Percentiles rank a stretch among this genome's conserved stretches.
These are phyloP conservation scores for Amitus sp. DNA, from an alignment of 2,888 invertebrate genomes.

Conservation along the genomic window DNA sequence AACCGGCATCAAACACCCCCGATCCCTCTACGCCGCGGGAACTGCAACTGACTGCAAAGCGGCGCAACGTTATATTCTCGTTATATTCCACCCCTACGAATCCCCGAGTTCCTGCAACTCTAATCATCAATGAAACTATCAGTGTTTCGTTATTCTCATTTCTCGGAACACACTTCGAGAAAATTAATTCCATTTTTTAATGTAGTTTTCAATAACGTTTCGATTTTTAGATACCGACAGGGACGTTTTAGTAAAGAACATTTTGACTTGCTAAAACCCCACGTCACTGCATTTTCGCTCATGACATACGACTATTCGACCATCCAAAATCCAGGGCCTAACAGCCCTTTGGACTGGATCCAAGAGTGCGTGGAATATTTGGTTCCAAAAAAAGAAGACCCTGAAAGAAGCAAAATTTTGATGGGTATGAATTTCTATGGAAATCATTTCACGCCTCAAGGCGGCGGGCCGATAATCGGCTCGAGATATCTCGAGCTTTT, in stretches of 20 bases:
- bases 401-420: slow-evolving; percentile 80
- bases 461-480: slow-evolving; percentile 85
- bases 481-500: slow-evolving; percentile 81
- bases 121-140: too few species aligned
- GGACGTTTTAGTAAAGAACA: slow-evolving; percentile 77
- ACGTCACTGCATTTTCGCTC: slow-evolving; percentile 88
- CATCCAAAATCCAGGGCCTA: slow-evolving; percentile 86
- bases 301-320: slow-evolving; percentile 97
- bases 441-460: slow-evolving; percentile 83
- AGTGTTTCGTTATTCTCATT: too few species aligned
- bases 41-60: slow-evolving; percentile 62
- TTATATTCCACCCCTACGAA: slow-evolving; percentile 41
- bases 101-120: too few species aligned
- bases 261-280: slow-evolving; percentile 79
- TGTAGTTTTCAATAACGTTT: too few species aligned
- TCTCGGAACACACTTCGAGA: too few species aligned
- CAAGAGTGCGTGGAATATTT: slow-evolving; percentile 79
- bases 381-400: slow-evolving; percentile 71
- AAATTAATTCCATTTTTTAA: too few species aligned
- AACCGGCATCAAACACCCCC: slow-evolving; percentile 63
- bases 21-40: slow-evolving; percentile 45
- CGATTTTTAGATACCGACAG: slow-evolving; percentile 15
- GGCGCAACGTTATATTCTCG: slow-evolving; percentile 53
- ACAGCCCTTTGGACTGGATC: slow-evolving; percentile 89
- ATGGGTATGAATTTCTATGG: slow-evolving; percentile 95